Evolutionary conservation across 2,888 invertebrate species (phyloP), one percentile per base, ranked within the genome.

Genomic region (Diadromus collaris): DNA sequence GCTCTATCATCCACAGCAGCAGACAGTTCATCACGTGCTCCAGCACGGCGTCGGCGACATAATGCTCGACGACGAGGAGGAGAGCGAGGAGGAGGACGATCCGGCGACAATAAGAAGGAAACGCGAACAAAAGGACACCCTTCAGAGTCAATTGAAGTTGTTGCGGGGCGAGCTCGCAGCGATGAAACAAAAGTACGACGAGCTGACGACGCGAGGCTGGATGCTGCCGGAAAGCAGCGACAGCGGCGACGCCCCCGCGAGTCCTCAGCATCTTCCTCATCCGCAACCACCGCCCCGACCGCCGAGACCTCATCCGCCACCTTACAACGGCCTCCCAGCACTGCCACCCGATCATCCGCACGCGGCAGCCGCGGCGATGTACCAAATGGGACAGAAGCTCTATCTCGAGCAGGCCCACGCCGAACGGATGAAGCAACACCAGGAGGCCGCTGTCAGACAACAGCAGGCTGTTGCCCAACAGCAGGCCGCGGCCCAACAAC

Each of bases 1-100:
- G 91, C 93, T 98, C 38, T 98, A 98, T 90, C 97, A 98, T 88
- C 98, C 98, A 13, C 97, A 98, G 91, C 98, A 98, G 89, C 97
- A 98, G 91, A 96, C 96, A 88, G 93, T 92, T 2, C 93, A 93
- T 60, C 90, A 93, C 70, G 93, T 93, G 76, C 92, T 93, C 69
- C 94, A 94, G 70, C 91, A 93, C 27, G 92, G 92, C 76, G 90
- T 93, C 81, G 93, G 92, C 84, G 92, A 92, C 85, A 90, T 92
- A 79, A 93, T 94, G 91, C 91, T 94, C 65, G 93, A 93, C 75
- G 93, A 93, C 78, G 95, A 95, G 84, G 95, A 95, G 79, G 95
- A 95, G 78, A 96, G 95, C 83, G 95, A 95, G 81, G 95, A 96
- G 85, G 95, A 95, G 84, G 93, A 95, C 85, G 94, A 94, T 85